Base-by-base conservation (phyloP, 1,140 invertebrate genomes). In the Batillaria attramentaria region DNA sequence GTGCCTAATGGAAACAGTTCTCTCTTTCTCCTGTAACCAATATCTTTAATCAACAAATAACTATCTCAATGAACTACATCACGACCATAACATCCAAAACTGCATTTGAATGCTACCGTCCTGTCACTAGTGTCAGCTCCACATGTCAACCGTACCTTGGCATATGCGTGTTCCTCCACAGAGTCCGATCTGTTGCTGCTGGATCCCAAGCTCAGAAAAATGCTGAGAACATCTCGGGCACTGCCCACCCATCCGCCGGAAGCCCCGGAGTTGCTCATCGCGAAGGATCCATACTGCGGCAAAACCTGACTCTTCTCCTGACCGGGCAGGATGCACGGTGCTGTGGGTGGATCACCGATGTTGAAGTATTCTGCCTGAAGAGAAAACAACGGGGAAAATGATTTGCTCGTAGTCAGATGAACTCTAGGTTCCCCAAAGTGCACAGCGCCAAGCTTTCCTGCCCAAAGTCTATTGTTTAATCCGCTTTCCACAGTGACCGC, bases 321-420 rank as follows among this genome's bases (percentile, higher is more conserved):
- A 24, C 68, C 50, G 3, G 78, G 79, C 43, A 84, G 81, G 35
- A 87, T 46, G 18, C 86, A 86, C 0, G 72, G 35, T 16, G 78
- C 76, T 10, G 83, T 24, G n/a, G 46, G 35, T 35, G 83, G 81
- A 3, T 83, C 84, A 46, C 77, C 77, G 72, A 87, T 86, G 68
- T 84, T 84, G 79, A 79, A 90, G 81, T 90, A 90, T 65, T 88
- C 83, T 4, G 87, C 87, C 89, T 90, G 77, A n/a, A 70, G 16
- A 43, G 39, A 43, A 8, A 50, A 24, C 68, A 10, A 62, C 28
- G 41, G 66, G 50, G 31, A 74, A 79, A n/a, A n/a, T n/a, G n/a
- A n/a, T n/a, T n/a, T n/a, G n/a, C n/a, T n/a, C n/a, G n/a, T n/a
- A n/a, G n/a, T n/a, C n/a, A n/a, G n/a, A n/a, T n/a, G n/a, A n/a